Conservation (phyloP, 2,113 vertebrate species). For the Pyrgilauda ruficollis region DNA sequence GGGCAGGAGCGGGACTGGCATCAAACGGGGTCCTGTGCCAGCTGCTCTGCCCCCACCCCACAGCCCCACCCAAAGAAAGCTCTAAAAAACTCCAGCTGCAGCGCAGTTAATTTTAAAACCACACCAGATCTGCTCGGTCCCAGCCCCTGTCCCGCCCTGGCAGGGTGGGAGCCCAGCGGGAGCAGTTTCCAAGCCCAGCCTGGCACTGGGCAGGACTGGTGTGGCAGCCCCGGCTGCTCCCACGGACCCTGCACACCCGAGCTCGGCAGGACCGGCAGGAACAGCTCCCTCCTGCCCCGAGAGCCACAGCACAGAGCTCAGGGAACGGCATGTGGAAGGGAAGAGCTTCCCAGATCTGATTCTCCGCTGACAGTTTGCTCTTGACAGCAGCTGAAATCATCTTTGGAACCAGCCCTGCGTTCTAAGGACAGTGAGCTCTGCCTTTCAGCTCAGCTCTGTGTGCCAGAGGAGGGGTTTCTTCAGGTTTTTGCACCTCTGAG, state of each 20-base stretch:
- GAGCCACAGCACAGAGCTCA: background rate
- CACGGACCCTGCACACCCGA: too few species aligned
- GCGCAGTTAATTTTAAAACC: fast-evolving
- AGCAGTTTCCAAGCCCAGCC: background rate
- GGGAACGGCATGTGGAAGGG: background rate
- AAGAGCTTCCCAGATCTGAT: conserved; percentile 9
- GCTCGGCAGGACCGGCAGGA: background rate
- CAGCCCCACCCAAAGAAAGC: background rate
- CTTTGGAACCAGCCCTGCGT: conserved; percentile 1
- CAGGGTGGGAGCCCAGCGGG: background rate
- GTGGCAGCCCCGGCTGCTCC: background rate
- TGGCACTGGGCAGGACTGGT: background rate
- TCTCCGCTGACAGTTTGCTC: background rate
- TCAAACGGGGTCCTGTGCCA: fast-evolving
- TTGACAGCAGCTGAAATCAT: conserved; percentile 21
- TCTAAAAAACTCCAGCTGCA: fast-evolving
- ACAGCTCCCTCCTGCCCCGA: background rate
- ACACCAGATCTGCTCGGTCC: fast-evolving
- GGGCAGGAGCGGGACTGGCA: fast-evolving
- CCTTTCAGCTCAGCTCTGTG: background rate
- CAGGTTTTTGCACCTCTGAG: background rate
- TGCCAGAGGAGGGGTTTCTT: background rate
- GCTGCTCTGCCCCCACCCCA: background rate
- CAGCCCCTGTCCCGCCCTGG: background rate
- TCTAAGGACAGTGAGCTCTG: background rate